Conservation (phyloP, 2,797 vertebrate species). For the Dipus sagitta region DNA sequence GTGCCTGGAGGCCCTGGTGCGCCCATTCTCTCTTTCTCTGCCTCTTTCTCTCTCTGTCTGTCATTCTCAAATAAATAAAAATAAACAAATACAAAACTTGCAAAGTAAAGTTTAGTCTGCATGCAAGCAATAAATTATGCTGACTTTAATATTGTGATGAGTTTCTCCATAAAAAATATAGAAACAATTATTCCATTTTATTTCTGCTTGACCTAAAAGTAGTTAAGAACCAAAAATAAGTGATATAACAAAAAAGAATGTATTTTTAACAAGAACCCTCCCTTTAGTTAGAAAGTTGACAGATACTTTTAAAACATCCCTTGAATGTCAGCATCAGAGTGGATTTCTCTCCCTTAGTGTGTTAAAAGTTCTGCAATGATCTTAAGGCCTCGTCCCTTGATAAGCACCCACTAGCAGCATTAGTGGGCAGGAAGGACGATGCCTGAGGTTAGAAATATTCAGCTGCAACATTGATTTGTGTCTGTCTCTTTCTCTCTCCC, state of each 20-base stretch:
- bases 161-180: not conserved
- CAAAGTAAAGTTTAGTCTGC: slow-evolving; percentile 32
- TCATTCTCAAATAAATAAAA: too few species aligned
- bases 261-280: slow-evolving; percentile 21
- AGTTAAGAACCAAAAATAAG: slow-evolving; percentile 27
- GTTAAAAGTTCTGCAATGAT: slow-evolving; percentile 68
- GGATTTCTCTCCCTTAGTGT: not conserved
- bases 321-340: not conserved
- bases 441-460: slow-evolving; percentile 58
- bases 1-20: too few species aligned
- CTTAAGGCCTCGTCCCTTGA: not conserved
- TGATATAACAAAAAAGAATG: not conserved
- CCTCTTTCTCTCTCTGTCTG: too few species aligned
- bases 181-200: slow-evolving; percentile 20
- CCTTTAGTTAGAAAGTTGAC: slow-evolving; percentile 55
- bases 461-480: slow-evolving; percentile 67
- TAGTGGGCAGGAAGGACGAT: slow-evolving; percentile 34
- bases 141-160: slow-evolving; percentile 50
- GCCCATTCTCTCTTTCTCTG: too few species aligned
- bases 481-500: slow-evolving; percentile 7
- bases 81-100: not conserved
- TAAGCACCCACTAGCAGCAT: not conserved
- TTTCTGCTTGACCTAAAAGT: slow-evolving; percentile 55
- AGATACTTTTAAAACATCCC: slow-evolving; percentile 19
- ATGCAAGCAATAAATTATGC: slow-evolving; percentile 40